A percentile compares a stretch with the other conserved stretches of the same genome.
Evolutionary conservation across 2,797 vertebrate species (phyloP).

Genomic region (Peromyscus eremicus): DNA sequence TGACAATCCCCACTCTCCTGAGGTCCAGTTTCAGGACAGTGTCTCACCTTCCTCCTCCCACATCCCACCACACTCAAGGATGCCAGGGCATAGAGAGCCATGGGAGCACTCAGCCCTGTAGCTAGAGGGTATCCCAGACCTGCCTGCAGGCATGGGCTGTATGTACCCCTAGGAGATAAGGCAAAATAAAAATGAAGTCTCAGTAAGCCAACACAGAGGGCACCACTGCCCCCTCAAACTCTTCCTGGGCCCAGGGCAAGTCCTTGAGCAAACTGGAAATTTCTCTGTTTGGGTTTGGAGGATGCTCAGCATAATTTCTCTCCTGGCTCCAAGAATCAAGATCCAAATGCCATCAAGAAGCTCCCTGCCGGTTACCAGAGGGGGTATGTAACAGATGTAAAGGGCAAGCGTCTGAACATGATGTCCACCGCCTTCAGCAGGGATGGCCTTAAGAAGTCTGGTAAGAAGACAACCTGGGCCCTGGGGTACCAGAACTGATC

Average conservation of each 20-base stretch:
- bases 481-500: accelerated
- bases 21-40: accelerated
- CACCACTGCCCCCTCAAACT: accelerated
- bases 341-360: accelerated
- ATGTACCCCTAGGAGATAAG: not conserved
- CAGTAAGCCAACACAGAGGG: not conserved
- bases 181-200: too few species aligned
- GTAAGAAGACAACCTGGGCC: conserved; percentile 22
- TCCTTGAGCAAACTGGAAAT: not conserved
- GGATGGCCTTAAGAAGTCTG: not conserved
- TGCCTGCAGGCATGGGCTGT: not conserved
- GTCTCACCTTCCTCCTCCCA: not conserved
- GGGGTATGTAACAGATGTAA: accelerated
- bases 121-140: not conserved
- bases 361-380: accelerated
- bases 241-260: accelerated
- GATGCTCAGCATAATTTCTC: not conserved
- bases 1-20: accelerated
- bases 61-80: not conserved
- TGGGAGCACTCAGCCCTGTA: not conserved
- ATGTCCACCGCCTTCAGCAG: accelerated
- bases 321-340: not conserved
- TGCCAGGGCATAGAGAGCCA: not conserved
- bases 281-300: accelerated
- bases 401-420: not conserved